Conservation (phyloP, 1,140 invertebrate species). For the Propsilocerus akamusi region DNA sequence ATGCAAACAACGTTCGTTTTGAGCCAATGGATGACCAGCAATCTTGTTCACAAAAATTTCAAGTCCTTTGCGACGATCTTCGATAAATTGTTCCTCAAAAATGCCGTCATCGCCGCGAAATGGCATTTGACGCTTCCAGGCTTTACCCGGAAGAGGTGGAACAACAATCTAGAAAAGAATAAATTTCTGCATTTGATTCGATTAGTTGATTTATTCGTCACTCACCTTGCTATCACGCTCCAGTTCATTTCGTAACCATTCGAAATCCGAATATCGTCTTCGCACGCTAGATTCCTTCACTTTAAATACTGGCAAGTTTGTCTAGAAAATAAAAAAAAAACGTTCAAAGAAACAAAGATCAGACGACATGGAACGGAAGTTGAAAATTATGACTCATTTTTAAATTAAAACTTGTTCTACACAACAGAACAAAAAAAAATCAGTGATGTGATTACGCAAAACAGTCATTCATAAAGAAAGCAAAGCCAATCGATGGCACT, state of each 20-base stretch:
- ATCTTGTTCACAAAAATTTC: constrained; percentile 99
- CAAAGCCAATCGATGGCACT: no score
- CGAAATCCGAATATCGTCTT: constrained; percentile 97
- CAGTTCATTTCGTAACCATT: constrained; percentile 97
- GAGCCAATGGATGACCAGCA: constrained; percentile 97
- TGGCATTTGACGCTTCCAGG: constrained; percentile 93
- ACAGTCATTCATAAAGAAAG: no score
- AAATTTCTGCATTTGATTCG: not conserved
- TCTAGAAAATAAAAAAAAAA: constrained; percentile 45
- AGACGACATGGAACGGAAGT: no score
- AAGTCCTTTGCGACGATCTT: constrained; percentile 92
- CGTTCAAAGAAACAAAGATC: not conserved
- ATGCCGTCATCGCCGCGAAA: constrained; percentile 97
- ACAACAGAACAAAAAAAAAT: no score
- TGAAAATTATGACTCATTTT: no score
- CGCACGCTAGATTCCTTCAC: constrained; percentile 97
- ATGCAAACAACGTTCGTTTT: constrained; percentile 97
- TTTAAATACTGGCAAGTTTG: constrained; percentile 99
- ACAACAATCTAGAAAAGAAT: constrained; percentile 89
- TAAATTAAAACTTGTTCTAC: no score
- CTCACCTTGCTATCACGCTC: constrained; percentile 96
- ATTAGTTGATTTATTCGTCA: constrained; percentile 3
- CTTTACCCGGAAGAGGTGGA: constrained; percentile 92
- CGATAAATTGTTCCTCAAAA: constrained; percentile 99
- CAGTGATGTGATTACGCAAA: no score